These are phyloP conservation scores for Lomographa bimaculata DNA, from an alignment of 2,888 invertebrate genomes.

Conservation along the genomic window DNA sequence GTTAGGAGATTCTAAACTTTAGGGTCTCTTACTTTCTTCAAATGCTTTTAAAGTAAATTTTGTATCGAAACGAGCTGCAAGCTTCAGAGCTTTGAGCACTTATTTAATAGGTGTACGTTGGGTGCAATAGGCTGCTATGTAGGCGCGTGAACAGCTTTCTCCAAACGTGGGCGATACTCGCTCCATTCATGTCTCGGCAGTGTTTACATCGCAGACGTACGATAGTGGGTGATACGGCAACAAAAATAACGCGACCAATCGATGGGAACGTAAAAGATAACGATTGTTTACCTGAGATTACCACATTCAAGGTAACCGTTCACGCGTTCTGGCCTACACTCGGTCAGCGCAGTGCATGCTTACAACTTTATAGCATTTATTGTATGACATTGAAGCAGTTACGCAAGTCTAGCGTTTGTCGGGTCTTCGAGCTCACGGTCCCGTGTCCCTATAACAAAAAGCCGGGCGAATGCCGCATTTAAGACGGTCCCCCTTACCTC, in stretches of 20 bases:
- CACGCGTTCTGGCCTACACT: conserved; percentile 37
- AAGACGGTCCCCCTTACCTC: conserved; percentile 87
- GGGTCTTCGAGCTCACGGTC: conserved; percentile 37
- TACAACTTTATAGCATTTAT: conserved; percentile 36
- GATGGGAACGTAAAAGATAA: conserved; percentile 64
- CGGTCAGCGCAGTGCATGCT: conserved; percentile 31
- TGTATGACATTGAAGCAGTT: conserved; percentile 78
- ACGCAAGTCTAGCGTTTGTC: conserved; percentile 65
- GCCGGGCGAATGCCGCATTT: conserved; percentile 73
- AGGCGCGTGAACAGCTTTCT: conserved; percentile 60
- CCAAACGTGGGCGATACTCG: conserved; percentile 69
- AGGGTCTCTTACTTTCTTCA: conserved; percentile 19
- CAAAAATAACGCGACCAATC: conserved; percentile 59
- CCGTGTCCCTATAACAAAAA: conserved; percentile 63
- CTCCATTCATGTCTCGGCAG: conserved; percentile 60
- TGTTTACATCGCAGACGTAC: conserved; percentile 51
- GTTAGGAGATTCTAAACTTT: conserved; percentile 13
- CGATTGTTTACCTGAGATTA: conserved; percentile 75
- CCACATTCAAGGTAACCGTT: conserved; percentile 66
- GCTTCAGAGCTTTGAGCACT: conserved; percentile 2
- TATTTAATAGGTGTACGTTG: conserved; percentile 4
- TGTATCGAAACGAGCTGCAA: conserved; percentile 8
- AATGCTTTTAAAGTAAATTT: conserved; percentile 3
- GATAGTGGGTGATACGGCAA: conserved; percentile 45
- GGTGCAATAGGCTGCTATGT: conserved; percentile 30